A percentile compares a stretch with the other conserved stretches of the same genome.
phyloP scores from a whole-genome alignment of 1,140 invertebrate genomes.

The Pseudomyrmex dendroicus region DNA sequence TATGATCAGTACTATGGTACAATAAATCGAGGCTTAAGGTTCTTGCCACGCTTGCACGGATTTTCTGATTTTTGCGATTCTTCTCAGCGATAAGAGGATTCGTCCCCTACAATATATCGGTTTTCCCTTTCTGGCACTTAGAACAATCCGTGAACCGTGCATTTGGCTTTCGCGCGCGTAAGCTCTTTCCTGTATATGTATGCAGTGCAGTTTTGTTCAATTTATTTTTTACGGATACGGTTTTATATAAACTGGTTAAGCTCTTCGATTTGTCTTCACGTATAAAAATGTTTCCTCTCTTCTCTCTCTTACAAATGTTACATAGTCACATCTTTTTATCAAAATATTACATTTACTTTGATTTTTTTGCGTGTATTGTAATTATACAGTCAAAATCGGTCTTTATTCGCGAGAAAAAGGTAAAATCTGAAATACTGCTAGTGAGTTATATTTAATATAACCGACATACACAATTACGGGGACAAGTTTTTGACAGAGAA shows the following conservation, averaged over 20 bases:
- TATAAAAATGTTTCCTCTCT: not conserved
- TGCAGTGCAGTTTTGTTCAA: not conserved
- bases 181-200: not conserved
- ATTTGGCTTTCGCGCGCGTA: slow-evolving; percentile 33
- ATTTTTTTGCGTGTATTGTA: not conserved
- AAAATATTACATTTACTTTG: slow-evolving; percentile 15
- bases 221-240: not conserved
- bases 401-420: not conserved
- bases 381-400: not conserved
- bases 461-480: not conserved
- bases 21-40: slow-evolving; percentile 65
- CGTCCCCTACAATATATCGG: slow-evolving; percentile 67
- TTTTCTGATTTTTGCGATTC: slow-evolving; percentile 70
- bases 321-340: not conserved
- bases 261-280: not conserved
- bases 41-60: slow-evolving; percentile 65
- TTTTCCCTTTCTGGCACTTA: slow-evolving; percentile 44
- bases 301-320: not conserved
- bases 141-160: slow-evolving; percentile 48
- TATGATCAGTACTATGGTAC: slow-evolving; percentile 48
- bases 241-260: not conserved
- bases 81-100: slow-evolving; percentile 72
- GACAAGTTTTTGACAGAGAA: slow-evolving; percentile 20
- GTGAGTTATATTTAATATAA: slow-evolving; percentile 23
- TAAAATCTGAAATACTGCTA: not conserved